Base-by-base conservation (phyloP, 2,888 invertebrate genomes). In the Melangyna quadrimaculata region DNA sequence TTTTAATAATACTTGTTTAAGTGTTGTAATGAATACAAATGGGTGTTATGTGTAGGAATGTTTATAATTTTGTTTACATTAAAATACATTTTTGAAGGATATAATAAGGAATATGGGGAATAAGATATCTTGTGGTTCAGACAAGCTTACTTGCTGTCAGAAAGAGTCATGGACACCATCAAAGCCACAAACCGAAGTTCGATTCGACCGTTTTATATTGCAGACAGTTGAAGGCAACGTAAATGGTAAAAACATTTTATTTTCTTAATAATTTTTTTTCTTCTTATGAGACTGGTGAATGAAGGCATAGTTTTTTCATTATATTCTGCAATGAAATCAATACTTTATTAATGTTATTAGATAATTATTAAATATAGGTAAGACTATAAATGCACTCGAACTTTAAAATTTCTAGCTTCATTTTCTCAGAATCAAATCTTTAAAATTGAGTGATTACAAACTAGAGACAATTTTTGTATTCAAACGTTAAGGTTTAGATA, bases 151-250 rank as follows among this genome's bases (percentile, higher is more conserved):
- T 37, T 79, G 79, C 45, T 79, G 32, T 24, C 59, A 74, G 24
- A 51, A 43, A 43, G 63, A 71, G 17, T 70, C 83, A 53, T 84
- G 83, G 83, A 79, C 83, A 12, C 71, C 75, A 14, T 70, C 73
- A 2, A 79, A 84, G 45, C 79, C 40, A 29, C 22, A 29, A 14
- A 55, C 57, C 9, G 83, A 59, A n/a, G n/a, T 79, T 35, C 40
- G 32, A 10, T 37, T 74, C n/a, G 70, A 43, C 12, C 63, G 35
- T 22, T 70, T 84, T 22, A 45, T 17, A 37, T 35, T 71, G 8
- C 48, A 57, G 6, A 48, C 51, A 17, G 57, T n/a, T 37, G 83
- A 79, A 43, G 51, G 59, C 14, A 74, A 75, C 55, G 51, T 70
- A 65, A 51, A 67, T 29, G 83, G 83, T 84, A 71, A 75, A 79